phyloP scores from a whole-genome alignment of 2,888 invertebrate species.

The Xanthorhoe spadicearia region DNA sequence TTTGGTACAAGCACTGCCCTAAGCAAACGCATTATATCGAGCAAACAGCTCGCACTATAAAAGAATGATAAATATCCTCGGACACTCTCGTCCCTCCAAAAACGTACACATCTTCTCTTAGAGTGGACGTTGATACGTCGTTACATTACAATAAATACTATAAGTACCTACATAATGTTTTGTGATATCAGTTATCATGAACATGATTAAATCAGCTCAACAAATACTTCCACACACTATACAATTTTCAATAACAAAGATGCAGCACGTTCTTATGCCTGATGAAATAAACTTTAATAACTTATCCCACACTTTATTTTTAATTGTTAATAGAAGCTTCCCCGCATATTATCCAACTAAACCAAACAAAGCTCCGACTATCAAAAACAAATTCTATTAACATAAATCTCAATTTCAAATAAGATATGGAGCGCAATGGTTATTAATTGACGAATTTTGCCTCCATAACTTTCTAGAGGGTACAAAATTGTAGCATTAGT shows the following conservation, averaged over 20 bases:
- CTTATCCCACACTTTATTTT: no score
- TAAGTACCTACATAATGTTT: no score
- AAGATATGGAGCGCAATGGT: slow-evolving; percentile 41
- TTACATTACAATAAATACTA: no score
- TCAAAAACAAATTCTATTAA: slow-evolving; percentile 8
- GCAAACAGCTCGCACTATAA: slow-evolving; percentile 66
- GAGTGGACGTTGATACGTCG: slow-evolving; percentile 43
- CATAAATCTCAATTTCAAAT: slow-evolving; percentile 35
- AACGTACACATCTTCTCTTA: slow-evolving; percentile 43
- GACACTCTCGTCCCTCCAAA: slow-evolving; percentile 50
- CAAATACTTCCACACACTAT: not conserved
- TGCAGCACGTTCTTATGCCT: no score
- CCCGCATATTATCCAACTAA: not conserved
- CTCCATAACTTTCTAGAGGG: slow-evolving; percentile 46
- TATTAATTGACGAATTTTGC: slow-evolving; percentile 48
- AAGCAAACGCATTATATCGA: slow-evolving; percentile 70
- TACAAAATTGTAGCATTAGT: slow-evolving; percentile 63
- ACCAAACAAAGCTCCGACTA: not conserved
- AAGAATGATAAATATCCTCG: slow-evolving; percentile 58
- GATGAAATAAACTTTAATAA: no score
- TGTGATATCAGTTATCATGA: not conserved
- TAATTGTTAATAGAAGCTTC: not conserved
- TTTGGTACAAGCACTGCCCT: slow-evolving; percentile 60
- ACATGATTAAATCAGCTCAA: not conserved
- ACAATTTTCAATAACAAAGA: not conserved